These are phyloP conservation scores for Anthoscopus minutus DNA, from an alignment of 2,113 vertebrate species.

Conservation along the genomic window DNA sequence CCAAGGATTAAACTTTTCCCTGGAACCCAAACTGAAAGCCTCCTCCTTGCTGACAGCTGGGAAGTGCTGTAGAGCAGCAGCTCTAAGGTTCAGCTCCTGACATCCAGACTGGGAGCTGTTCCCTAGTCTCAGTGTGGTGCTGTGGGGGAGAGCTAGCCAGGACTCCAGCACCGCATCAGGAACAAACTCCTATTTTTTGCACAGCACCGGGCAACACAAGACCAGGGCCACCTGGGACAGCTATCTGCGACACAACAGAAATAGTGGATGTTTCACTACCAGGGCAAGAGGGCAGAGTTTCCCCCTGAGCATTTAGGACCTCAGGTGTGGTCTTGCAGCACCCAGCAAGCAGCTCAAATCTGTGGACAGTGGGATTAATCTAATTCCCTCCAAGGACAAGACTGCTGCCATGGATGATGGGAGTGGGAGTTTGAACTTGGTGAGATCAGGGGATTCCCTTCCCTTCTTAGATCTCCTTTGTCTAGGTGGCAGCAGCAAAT, in stretches of 20 bases:
- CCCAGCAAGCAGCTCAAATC: accelerated
- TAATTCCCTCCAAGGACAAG: neutral
- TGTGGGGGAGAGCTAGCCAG: no score
- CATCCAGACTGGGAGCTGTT: no score
- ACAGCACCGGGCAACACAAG: neutral
- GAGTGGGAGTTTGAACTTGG: neutral
- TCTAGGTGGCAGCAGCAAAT: neutral
- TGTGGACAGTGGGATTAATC: neutral
- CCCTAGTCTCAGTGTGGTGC: no score
- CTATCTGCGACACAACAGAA: neutral
- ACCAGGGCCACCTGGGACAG: neutral
- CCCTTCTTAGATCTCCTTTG: neutral
- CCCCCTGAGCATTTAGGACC: neutral
- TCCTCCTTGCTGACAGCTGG: no score
- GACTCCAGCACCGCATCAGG: no score
- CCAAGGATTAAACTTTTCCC: no score
- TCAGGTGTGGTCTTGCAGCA: neutral
- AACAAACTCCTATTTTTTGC: neutral
- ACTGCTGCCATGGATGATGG: neutral
- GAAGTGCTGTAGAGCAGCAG: no score
- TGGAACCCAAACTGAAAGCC: no score
- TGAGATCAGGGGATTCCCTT: constrained; percentile 42
- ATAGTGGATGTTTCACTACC: neutral
- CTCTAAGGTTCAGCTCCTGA: no score
- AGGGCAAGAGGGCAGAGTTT: neutral